Evolutionary conservation across 2,113 vertebrate genomes (phyloP), one percentile per base, ranked within the genome.

Genomic region (Trichomycterus rosablanca): DNA sequence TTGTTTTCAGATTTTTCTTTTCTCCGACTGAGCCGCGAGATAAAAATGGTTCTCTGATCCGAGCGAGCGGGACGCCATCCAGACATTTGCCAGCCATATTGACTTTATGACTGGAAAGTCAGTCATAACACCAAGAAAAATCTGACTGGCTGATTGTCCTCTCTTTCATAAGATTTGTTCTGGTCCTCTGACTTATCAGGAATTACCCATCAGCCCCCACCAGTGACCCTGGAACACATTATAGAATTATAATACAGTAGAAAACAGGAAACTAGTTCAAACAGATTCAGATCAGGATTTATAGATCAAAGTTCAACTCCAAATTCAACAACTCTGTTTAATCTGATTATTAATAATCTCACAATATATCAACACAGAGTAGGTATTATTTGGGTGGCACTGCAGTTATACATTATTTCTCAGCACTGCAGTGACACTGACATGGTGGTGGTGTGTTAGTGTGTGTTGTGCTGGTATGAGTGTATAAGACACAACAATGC

Each of bases 11-110:
- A 52, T 39, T 56, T 60, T 51, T 70, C 52, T 52, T 73, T 30
- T 28, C 34, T 50, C 67, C 63, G 72, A 70, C 70, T 63, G 42
- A 65, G 52, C 76, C 74, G 66, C 71, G 68, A 71, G 14, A 35
- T 35, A 35, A 35, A 35, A 40, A 40, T n/a, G 11, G 12, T 15
- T 5, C 12, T 12, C 37, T 5, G 11, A 2, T n/a, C 37, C 11
- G 1, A n/a, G 12, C 12, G 37, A 40, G 4, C 37, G 2, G 37
- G 11, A 61, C 53, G 72, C 53, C 39, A 23, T 40, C 24, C 39
- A 56, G 46, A 54, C 62, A 56, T 65, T 52, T 59, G 49, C 59
- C 30, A 7, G 39, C 55, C 54, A 52, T 39, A 51, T 14, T 51
- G 54, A 48, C 19, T 64, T 28, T 42, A n/a, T 49, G 30, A 22